Percentiles rank a stretch among this genome's conserved stretches.
phyloP scores from a whole-genome alignment of 2,888 invertebrate species.

The Conistra vaccinii region DNA sequence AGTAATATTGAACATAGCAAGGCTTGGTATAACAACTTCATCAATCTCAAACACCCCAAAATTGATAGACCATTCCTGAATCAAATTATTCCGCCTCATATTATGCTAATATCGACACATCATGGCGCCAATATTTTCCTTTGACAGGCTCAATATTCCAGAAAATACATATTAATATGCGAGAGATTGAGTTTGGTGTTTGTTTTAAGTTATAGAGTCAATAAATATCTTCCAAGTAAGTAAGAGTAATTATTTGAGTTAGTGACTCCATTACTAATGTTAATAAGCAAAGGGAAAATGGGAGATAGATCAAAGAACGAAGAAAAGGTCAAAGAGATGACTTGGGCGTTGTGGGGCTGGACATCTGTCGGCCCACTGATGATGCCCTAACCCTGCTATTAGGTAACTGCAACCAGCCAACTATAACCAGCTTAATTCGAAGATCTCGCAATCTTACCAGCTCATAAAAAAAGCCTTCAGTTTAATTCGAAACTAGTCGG shows the following conservation, averaged over 20 bases:
- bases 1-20: not conserved
- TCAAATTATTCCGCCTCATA: slow-evolving; percentile 29
- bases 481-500: not conserved
- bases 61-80: slow-evolving; percentile 11
- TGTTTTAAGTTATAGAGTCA: slow-evolving; percentile 14
- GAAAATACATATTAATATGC: not conserved
- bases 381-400: not conserved
- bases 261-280: not conserved
- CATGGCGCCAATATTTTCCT: slow-evolving; percentile 12
- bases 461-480: not conserved
- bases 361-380: not conserved
- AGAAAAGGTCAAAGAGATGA: too few species aligned
- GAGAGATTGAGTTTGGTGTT: slow-evolving; percentile 12
- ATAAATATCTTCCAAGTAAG: slow-evolving; percentile 2
- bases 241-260: not conserved
- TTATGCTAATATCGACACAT: slow-evolving; percentile 32
- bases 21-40: not conserved
- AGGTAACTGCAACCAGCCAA: not conserved
- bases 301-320: not conserved
- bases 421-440: not conserved
- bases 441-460: not conserved
- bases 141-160: slow-evolving; percentile 2
- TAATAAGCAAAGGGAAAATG: not conserved
- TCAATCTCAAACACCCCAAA: not conserved
- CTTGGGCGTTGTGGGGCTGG: not conserved